Conservation (phyloP, 2,113 vertebrate genomes). For the Carassius auratus region DNA sequence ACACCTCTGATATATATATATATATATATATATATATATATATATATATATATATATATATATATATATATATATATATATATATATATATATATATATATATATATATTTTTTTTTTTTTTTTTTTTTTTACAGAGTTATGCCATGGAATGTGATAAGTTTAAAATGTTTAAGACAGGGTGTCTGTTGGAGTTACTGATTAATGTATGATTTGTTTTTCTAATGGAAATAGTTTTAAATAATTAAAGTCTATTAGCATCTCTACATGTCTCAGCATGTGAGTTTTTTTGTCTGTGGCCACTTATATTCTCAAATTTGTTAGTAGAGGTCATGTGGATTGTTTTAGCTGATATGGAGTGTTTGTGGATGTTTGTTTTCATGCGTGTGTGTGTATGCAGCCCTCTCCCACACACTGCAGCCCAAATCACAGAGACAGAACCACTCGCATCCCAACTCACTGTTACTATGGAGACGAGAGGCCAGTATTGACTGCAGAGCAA, state of each 20-base stretch:
- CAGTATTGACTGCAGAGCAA: constrained; percentile 50
- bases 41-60: no score
- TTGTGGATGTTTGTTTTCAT: neutral
- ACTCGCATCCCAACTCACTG: constrained; percentile 38
- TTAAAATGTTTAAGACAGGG: neutral
- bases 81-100: no score
- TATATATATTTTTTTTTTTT: no score
- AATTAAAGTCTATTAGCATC: neutral
- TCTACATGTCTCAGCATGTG: neutral
- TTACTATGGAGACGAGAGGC: constrained; percentile 49
- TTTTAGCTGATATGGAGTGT: neutral
- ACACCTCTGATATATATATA: no score
- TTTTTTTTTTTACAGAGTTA: no score
- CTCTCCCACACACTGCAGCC: constrained; percentile 28
- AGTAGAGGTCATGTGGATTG: neutral
- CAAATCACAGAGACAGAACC: constrained; percentile 50
- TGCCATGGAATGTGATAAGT: no score
- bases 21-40: no score
- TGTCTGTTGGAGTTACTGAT: neutral
- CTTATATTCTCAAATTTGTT: neutral
- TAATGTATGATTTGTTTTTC: neutral
- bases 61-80: no score
- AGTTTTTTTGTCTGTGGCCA: neutral
- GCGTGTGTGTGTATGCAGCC: neutral
- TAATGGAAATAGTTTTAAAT: neutral